Evolutionary conservation across 2,888 invertebrate species (phyloP), one percentile per base, ranked within the genome.

Genomic region (Salpingus planirostris): DNA sequence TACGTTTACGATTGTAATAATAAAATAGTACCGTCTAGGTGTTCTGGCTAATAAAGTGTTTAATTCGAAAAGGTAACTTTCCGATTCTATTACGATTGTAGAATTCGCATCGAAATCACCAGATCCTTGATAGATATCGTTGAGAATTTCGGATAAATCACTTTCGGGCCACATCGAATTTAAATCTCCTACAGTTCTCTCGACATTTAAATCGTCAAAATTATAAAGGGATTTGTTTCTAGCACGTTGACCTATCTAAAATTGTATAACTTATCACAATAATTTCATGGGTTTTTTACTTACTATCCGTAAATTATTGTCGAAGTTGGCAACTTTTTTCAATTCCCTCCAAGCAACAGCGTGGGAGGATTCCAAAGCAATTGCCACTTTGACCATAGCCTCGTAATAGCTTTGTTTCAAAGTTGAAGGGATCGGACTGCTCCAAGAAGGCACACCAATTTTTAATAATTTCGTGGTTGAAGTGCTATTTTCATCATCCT

Each of bases 131-230:
- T 71, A 49, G 15, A 70, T 37, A 14, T 49, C 58, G 50, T 68
- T 69, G 29, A 71, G 57, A 40, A 68, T 67, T 11, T 60, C 52
- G 33, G 63, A 39, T 69, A 70, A 70, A 33, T 57, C 55, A 37
- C 62, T 55, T 15, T 47, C 40, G 3, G 55, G 54, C 52, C 67
- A 68, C 44, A 60, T 57, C 14, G 51, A 44, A 38, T 66, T 59
- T 14, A 74, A 47, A 31, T 70, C 62, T 13, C 40, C 43, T 13
- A 73, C 51, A 2, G 66, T 65, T 61, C 67, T 68, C 29, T 67
- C 67, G 38, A 73, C 68, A 53, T 73, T 43, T 10, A 42, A 11
- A 5, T 12, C 31, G n/a, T 24, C 15, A 3, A 10, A 24, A 23
- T 27, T 12, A 10, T 22, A n/a, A 4, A 2, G 2, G 6, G 32